Evolutionary conservation across 37 sponge, comb jelly and placozoan species (phyloP).

Genomic region (Tethya wilhelma): DNA sequence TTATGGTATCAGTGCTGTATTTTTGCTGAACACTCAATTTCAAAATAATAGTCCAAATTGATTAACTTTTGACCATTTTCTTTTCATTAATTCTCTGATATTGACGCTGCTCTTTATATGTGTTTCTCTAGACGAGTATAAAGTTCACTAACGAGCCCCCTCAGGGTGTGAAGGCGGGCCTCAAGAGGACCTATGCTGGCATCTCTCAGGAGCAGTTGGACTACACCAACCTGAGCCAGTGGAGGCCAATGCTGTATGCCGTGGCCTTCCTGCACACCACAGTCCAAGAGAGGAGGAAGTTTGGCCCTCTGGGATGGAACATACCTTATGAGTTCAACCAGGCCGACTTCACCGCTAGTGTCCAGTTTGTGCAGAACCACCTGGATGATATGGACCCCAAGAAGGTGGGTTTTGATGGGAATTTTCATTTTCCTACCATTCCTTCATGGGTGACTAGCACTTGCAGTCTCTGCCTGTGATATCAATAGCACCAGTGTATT

Average conservation of each 20-base stretch:
- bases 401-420: slow-evolving; percentile 53
- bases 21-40: no score
- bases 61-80: no score
- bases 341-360: slow-evolving; percentile 94
- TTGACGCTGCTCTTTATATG: neutral
- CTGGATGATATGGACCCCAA: slow-evolving; percentile 97
- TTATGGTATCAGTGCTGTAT: no score
- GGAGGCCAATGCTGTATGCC: slow-evolving; percentile 95
- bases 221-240: slow-evolving; percentile 87
- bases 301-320: slow-evolving; percentile 99
- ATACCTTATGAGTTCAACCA: slow-evolving; percentile 99
- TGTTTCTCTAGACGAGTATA: slow-evolving; percentile 62
- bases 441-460: neutral
- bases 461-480: neutral
- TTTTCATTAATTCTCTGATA: no score
- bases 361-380: slow-evolving; percentile 99
- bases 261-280: slow-evolving; percentile 96
- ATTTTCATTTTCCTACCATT: no score
- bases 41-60: no score
- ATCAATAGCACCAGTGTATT: neutral
- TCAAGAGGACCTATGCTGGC: slow-evolving; percentile 95
- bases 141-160: slow-evolving; percentile 99
- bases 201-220: slow-evolving; percentile 94
- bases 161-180: slow-evolving; percentile 94
- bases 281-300: slow-evolving; percentile 98